Evolutionary conservation across 92 coral and sea anemone species (phyloP).

Genomic region (Nematostella vectensis): DNA sequence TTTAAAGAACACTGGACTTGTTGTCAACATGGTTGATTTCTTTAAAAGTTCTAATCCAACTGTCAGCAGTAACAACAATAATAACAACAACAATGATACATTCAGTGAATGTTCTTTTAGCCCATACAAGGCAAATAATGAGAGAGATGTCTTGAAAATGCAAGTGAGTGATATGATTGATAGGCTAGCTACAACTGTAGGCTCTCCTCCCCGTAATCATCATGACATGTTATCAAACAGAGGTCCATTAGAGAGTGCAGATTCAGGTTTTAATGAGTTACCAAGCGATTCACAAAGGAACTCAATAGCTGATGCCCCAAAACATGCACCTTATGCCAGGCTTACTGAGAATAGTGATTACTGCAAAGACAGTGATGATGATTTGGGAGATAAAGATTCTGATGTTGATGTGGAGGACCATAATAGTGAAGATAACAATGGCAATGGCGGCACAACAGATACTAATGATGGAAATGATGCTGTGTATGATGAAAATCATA

Average conservation of each 20-base stretch:
- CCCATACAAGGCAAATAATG: background rate
- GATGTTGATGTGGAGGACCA: background rate
- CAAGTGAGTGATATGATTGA: background rate
- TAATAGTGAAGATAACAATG: background rate
- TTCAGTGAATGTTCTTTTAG: background rate
- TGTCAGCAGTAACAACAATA: too few species aligned
- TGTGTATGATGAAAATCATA: too few species aligned
- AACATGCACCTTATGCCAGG: too few species aligned
- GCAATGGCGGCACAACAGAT: background rate
- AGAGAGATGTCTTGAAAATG: background rate
- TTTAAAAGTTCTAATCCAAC: too few species aligned
- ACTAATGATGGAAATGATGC: background rate
- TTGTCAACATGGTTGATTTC: constrained; percentile 15
- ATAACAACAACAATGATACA: background rate
- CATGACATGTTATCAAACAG: background rate
- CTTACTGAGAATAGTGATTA: too few species aligned
- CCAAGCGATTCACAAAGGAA: background rate
- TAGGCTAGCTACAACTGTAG: background rate
- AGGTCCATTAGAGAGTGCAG: background rate
- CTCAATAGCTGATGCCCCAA: background rate
- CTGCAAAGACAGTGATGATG: too few species aligned
- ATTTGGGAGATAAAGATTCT: too few species aligned
- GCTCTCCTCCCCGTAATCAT: background rate
- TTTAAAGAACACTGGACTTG: constrained; percentile 1
- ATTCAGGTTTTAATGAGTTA: constrained; percentile 1